These are phyloP conservation scores for Bilobella aurantiaca DNA, from an alignment of 1,140 invertebrate genomes.

Conservation along the genomic window DNA sequence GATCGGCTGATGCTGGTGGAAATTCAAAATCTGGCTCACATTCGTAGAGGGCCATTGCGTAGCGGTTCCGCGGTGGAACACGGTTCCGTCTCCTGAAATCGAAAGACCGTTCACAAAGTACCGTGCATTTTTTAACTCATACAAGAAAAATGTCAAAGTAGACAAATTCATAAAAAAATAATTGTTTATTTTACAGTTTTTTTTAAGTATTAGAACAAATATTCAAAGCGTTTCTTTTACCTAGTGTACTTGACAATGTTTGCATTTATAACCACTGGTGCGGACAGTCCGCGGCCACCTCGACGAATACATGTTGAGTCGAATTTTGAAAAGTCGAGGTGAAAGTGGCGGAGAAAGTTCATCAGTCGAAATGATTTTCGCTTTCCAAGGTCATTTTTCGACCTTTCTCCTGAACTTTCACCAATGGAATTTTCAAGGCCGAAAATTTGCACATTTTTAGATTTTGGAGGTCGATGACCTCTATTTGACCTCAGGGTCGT, in stretches of 20 bases:
- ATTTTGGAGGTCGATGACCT: not conserved
- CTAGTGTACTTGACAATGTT: slow-evolving; percentile 27
- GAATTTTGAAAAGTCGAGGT: slow-evolving; percentile 34
- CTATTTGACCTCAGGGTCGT: slow-evolving; percentile 12
- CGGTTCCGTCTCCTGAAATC: slow-evolving; percentile 43
- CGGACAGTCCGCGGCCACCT: slow-evolving; percentile 23
- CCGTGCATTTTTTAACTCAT: too few relatives aligned
- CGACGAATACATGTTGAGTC: slow-evolving; percentile 32
- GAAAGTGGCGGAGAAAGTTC: slow-evolving; percentile 34
- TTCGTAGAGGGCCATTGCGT: slow-evolving; percentile 48
- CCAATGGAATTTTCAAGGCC: not conserved
- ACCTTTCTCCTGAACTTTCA: slow-evolving; percentile 4
- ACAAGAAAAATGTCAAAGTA: too few relatives aligned
- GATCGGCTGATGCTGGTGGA: slow-evolving; percentile 40
- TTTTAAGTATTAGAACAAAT: too few relatives aligned
- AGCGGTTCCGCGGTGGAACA: slow-evolving; percentile 46
- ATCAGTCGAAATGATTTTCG: slow-evolving; percentile 28
- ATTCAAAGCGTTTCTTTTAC: not conserved
- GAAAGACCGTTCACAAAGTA: not conserved
- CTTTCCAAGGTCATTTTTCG: not conserved
- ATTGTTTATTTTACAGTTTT: not conserved
- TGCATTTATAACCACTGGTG: slow-evolving; percentile 30
- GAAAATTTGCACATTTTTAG: not conserved
- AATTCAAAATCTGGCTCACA: slow-evolving; percentile 47
- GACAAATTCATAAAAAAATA: too few relatives aligned